These are phyloP conservation scores for Hyppa rectilinea DNA, from an alignment of 2,888 invertebrate genomes.

Conservation along the genomic window DNA sequence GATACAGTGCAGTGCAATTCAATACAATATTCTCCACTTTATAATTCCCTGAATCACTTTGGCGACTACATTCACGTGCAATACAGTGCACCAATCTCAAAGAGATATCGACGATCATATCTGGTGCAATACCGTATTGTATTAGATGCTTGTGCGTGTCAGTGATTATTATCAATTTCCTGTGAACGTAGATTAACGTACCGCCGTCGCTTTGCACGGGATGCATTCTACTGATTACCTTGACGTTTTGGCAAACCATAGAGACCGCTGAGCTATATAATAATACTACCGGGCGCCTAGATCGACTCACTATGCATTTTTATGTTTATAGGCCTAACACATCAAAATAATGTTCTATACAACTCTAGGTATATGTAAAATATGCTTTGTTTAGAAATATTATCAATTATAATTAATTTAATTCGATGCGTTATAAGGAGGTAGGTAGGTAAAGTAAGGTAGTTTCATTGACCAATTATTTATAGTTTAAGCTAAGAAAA, in stretches of 20 bases:
- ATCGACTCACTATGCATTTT: not conserved
- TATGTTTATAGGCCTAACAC: not conserved
- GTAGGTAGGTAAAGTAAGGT: too few relatives aligned
- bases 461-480: too few relatives aligned
- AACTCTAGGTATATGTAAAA: too few relatives aligned
- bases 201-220: not conserved
- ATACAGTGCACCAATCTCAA: slow-evolving; percentile 26
- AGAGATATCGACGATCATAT: slow-evolving; percentile 15
- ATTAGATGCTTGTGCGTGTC: slow-evolving; percentile 3
- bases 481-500: too few relatives aligned
- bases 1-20: not conserved
- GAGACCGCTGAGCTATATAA: not conserved
- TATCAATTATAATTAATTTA: too few relatives aligned
- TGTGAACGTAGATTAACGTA: not conserved
- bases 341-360: too few relatives aligned
- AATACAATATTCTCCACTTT: slow-evolving; percentile 13
- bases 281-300: not conserved
- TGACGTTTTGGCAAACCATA: not conserved
- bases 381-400: too few relatives aligned
- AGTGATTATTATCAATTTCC: not conserved
- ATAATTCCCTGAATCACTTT: slow-evolving; percentile 16
- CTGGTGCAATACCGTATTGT: slow-evolving; percentile 2
- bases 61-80: slow-evolving; percentile 10
- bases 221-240: not conserved
- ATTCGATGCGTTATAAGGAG: too few relatives aligned